A percentile compares a stretch with the other conserved stretches of the same genome.
These are phyloP conservation scores for Toxonevra muliebris DNA, from an alignment of 2,888 invertebrate genomes.

Conservation along the genomic window DNA sequence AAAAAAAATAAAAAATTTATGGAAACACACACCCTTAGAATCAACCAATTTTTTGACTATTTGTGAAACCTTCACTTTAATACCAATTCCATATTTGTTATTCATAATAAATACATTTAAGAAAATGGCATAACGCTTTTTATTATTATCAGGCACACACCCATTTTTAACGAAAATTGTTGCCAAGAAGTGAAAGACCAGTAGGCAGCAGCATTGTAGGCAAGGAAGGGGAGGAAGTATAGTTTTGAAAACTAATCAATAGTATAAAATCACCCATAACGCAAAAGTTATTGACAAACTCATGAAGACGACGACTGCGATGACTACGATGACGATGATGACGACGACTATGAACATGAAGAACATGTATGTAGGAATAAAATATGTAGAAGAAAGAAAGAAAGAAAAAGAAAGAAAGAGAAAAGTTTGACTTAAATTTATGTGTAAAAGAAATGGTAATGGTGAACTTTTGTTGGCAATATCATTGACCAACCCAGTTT, in stretches of 20 bases:
- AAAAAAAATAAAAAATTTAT: too few relatives aligned
- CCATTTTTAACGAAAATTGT: constrained; percentile 12
- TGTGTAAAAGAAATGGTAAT: constrained; percentile 23
- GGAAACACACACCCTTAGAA: too few relatives aligned
- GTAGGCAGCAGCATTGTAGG: background rate
- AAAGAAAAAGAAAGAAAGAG: constrained; percentile 2
- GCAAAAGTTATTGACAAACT: constrained; percentile 27
- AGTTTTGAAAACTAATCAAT: constrained; percentile 26
- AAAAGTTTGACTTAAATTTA: constrained; percentile 27
- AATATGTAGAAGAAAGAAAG: background rate
- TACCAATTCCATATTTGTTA: too few relatives aligned
- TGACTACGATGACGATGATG: background rate
- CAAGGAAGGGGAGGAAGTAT: background rate
- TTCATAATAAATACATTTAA: too few relatives aligned
- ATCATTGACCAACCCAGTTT: background rate
- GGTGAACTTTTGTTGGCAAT: constrained; percentile 29
- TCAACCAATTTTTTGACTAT: too few relatives aligned
- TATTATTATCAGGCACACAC: constrained; percentile 2
- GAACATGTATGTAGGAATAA: background rate
- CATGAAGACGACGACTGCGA: constrained; percentile 3
- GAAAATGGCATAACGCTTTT: too few relatives aligned
- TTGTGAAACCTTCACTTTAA: too few relatives aligned
- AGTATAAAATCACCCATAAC: constrained; percentile 30
- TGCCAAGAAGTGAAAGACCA: background rate
- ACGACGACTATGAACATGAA: background rate